Evolutionary conservation across 2,888 invertebrate genomes (phyloP).

Genomic region (Pteria penguin): DNA sequence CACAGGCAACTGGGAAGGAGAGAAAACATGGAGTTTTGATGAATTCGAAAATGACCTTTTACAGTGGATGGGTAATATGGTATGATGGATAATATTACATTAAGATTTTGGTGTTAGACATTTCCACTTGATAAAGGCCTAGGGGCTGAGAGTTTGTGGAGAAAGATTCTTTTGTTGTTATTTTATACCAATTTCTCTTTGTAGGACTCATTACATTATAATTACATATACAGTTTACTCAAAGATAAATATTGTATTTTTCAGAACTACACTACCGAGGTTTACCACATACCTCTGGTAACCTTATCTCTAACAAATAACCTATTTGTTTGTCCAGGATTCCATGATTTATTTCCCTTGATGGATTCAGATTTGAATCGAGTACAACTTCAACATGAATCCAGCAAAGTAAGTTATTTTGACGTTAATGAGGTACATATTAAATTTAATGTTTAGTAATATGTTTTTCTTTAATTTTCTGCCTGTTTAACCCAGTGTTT

Average conservation of each 20-base stretch:
- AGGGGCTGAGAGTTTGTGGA: no score
- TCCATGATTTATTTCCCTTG: conserved; percentile 83
- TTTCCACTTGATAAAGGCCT: no score
- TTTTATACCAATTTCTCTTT: no score
- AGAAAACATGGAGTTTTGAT: conserved; percentile 75
- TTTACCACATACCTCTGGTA: conserved; percentile 84
- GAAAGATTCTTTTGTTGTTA: no score
- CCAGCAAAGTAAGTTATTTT: conserved; percentile 37
- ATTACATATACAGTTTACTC: no score
- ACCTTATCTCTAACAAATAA: conserved; percentile 83
- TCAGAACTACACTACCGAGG: conserved; percentile 84
- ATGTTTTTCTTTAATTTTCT: no score
- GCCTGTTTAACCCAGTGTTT: no score
- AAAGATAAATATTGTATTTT: no score
- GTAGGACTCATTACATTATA: no score
- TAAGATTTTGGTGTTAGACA: background rate
- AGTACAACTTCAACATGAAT: conserved; percentile 60
- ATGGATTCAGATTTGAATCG: conserved; percentile 78
- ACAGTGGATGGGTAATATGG: conserved; percentile 84
- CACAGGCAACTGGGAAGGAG: conserved; percentile 77
- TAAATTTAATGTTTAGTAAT: no score
- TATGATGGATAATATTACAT: conserved; percentile 62
- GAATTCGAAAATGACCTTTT: conserved; percentile 81
- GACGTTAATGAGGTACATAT: no score
- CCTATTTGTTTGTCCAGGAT: conserved; percentile 85